Evolutionary conservation across 2,113 vertebrate genomes (phyloP).

Genomic region (Pongo abelii): DNA sequence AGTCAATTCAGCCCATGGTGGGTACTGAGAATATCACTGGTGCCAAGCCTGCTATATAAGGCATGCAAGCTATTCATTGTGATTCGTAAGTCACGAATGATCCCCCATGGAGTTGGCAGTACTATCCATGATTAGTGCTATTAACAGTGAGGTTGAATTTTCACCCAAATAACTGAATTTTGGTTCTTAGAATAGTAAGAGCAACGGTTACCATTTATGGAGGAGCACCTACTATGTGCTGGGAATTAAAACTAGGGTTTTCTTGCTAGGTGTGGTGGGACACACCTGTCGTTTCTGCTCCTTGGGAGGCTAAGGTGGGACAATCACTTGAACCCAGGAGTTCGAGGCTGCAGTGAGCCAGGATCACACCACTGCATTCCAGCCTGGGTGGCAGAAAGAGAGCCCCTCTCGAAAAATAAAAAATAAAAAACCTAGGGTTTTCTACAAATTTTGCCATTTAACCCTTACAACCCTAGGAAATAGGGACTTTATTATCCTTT

Average conservation of each 20-base stretch:
- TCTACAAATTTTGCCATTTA: background rate
- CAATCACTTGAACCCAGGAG: background rate
- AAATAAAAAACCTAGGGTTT: background rate
- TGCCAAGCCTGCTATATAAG: background rate
- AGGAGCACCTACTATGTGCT: background rate
- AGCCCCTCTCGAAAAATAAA: background rate
- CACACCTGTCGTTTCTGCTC: background rate
- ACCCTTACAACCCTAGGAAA: background rate
- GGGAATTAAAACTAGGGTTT: background rate
- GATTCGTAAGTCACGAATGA: background rate
- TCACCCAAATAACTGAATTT: background rate
- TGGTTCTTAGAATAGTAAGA: background rate
- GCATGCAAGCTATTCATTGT: background rate
- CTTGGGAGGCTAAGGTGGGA: background rate
- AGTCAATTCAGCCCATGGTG: background rate
- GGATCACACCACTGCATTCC: background rate
- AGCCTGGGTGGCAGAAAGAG: background rate
- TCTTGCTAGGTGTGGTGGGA: background rate
- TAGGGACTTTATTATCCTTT: background rate
- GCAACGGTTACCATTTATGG: background rate
- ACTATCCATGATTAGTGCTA: background rate
- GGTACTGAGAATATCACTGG: background rate
- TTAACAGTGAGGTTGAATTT: background rate
- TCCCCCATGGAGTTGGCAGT: background rate
- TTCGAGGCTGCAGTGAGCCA: background rate